Evolutionary conservation across 1,140 invertebrate species (phyloP).

Genomic region (Monochamus saltuarius): DNA sequence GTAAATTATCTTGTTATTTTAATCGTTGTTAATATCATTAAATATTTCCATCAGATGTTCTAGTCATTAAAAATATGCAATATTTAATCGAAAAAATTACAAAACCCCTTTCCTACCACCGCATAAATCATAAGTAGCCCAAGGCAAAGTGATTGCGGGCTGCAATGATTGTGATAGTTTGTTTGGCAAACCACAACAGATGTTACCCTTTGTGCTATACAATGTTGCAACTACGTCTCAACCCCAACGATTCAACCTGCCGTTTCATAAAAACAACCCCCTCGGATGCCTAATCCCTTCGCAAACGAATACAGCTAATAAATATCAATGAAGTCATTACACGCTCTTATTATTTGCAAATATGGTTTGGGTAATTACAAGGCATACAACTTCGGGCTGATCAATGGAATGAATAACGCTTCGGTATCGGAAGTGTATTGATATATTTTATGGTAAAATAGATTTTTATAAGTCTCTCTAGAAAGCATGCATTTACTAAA

Average conservation of each 20-base stretch:
- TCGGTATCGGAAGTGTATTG: no score
- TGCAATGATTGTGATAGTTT: slow-evolving; percentile 22
- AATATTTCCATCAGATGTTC: no score
- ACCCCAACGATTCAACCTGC: slow-evolving; percentile 12
- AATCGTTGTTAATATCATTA: no score
- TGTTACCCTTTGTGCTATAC: slow-evolving; percentile 31
- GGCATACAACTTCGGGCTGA: slow-evolving; percentile 9
- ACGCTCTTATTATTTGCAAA: slow-evolving; percentile 19
- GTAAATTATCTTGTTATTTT: no score
- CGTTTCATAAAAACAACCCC: neutral
- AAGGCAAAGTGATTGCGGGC: slow-evolving; percentile 11
- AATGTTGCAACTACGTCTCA: slow-evolving; percentile 28
- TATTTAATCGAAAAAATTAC: neutral
- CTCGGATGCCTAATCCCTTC: slow-evolving; percentile 8
- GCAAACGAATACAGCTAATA: slow-evolving; percentile 20
- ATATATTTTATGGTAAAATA: no score
- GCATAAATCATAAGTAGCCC: slow-evolving; percentile 1
- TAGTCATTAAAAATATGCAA: neutral
- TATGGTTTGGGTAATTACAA: slow-evolving; percentile 14
- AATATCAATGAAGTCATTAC: slow-evolving; percentile 20
- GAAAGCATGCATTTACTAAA: no score
- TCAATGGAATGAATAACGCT: neutral
- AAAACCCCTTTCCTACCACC: neutral
- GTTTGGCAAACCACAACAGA: slow-evolving; percentile 37
- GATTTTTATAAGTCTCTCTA: no score